Evolutionary conservation across 1,140 invertebrate species (phyloP).

Genomic region (Lethrus apterus): DNA sequence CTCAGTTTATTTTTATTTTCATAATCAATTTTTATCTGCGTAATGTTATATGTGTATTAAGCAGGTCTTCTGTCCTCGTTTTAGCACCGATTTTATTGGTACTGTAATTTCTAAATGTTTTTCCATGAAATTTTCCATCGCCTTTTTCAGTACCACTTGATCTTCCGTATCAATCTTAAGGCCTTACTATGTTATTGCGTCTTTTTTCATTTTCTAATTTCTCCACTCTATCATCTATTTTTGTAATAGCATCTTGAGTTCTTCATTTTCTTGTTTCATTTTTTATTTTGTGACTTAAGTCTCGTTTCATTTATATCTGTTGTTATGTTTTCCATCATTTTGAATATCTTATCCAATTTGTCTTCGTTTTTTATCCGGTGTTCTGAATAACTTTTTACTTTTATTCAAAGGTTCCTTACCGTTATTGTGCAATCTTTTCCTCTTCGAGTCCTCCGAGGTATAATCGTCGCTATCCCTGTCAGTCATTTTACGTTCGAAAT

Average conservation of each 20-base stretch:
- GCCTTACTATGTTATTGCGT: neutral
- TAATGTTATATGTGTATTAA: neutral
- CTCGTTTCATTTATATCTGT: neutral
- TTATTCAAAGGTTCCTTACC: neutral
- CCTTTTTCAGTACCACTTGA: neutral
- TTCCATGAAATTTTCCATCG: neutral
- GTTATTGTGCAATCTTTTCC: no score
- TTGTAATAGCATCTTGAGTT: neutral
- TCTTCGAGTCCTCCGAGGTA: neutral
- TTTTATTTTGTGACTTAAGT: neutral
- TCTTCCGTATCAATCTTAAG: neutral
- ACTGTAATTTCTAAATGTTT: neutral
- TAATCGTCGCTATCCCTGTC: conserved; percentile 1
- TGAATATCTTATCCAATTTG: neutral
- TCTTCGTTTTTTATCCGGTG: neutral
- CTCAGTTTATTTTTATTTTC: conserved; percentile 1
- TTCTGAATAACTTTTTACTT: neutral
- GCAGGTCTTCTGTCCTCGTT: conserved; percentile 10
- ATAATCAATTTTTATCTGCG: neutral
- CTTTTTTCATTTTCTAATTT: conserved; percentile 2
- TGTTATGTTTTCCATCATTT: conserved; percentile 1
- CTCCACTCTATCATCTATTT: neutral
- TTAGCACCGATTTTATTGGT: conserved; percentile 12
- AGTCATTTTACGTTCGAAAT: no score
- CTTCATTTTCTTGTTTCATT: neutral